Evolutionary conservation across 2,113 vertebrate species (phyloP), one percentile per base, ranked within the genome.

Genomic region (Periophthalmus modestus): DNA sequence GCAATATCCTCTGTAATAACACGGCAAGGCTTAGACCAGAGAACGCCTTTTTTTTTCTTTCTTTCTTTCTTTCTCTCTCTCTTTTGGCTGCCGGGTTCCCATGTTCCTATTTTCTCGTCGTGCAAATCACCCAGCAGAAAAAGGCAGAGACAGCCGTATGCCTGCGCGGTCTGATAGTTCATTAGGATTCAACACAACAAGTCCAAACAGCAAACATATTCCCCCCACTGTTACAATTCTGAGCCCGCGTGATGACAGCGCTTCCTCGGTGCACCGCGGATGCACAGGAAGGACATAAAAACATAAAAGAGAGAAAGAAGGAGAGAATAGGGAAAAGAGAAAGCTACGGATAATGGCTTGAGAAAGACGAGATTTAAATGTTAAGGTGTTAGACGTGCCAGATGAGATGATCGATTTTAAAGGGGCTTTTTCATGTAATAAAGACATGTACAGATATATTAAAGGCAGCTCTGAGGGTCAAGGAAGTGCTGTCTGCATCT

Each of bases 181-280:
- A 92, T 91, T 90, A 91, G 81, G 74, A 91, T 92, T 90, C 91
- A 89, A 82, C 85, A 82, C 89, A 83, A 88, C 81, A 74, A 87
- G 82, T 74, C 82, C 82, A 89, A 89, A 90, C 86, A 86, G 87
- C 83, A 91, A 92, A 92, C 91, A 88, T 89, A 91, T 92, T 90
- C 89, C 67, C 87, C 39, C 78, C 71, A 82, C 89, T 88, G 88
- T 89, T 89, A 82, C 82, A 84, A 81, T 89, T 84, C 80, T 86
- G 61, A 70, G 83, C 65, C 79, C 75, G 78, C 80, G 87, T 84
- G 83, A 82, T 90, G 88, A 87, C 88, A 86, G 83, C 50, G 78
- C 87, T 82, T 87, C 79, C 79, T 73, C 82, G 73, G 81, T 87
- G 80, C 82, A 83, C 83, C 77, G 88, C 67, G 83, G 79, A 84